Percentiles rank a stretch among this genome's conserved stretches.
phyloP scores from a whole-genome alignment of 23 tunicate genomes.

The Aplidium turbinatum region DNA sequence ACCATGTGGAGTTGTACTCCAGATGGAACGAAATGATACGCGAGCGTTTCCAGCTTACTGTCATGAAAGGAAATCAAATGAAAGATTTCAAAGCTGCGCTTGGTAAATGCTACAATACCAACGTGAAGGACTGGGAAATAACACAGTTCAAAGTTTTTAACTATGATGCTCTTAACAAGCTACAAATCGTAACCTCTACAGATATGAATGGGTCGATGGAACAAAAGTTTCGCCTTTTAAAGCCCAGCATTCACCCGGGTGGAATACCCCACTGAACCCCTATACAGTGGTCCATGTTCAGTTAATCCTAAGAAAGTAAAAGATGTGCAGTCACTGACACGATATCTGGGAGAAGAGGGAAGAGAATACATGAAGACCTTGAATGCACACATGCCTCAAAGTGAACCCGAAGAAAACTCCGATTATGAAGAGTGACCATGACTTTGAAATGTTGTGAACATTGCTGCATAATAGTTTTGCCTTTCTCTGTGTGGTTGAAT shows the following conservation, averaged over 20 bases:
- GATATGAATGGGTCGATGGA: neutral
- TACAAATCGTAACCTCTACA: slow-evolving; percentile 3
- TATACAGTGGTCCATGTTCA: slow-evolving; percentile 9
- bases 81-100: neutral
- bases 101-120: slow-evolving; percentile 11
- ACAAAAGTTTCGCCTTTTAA: slow-evolving; percentile 12
- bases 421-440: too few species aligned
- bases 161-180: slow-evolving; percentile 6
- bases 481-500: too few species aligned
- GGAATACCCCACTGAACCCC: neutral
- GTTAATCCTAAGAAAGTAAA: too few species aligned
- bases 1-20: too few species aligned
- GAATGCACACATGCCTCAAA: too few species aligned
- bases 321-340: too few species aligned
- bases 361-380: too few species aligned
- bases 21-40: slow-evolving; percentile 23
- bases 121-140: slow-evolving; percentile 11
- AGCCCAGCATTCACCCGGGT: neutral
- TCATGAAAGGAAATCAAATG: slow-evolving; percentile 16
- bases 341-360: too few species aligned
- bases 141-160: slow-evolving; percentile 10
- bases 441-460: too few species aligned
- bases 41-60: slow-evolving; percentile 11
- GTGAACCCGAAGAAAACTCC: too few species aligned
- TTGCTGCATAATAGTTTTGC: too few species aligned